These are phyloP conservation scores for Drosophila baimaii DNA, from an alignment of 1,140 invertebrate species.

Conservation along the genomic window DNA sequence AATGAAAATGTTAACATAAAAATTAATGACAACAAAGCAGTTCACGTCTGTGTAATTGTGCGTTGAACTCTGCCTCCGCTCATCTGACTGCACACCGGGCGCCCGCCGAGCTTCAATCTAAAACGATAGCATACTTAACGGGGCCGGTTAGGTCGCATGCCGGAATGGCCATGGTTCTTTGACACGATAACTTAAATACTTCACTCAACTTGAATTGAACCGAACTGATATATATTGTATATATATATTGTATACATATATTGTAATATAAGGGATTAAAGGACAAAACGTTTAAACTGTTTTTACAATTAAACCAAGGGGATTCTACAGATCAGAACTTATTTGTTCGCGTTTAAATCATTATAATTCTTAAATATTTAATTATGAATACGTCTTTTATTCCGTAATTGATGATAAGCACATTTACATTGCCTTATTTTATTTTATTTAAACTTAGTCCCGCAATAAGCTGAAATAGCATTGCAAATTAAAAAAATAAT, in stretches of 20 bases:
- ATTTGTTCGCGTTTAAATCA: too few species aligned
- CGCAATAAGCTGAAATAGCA: too few species aligned
- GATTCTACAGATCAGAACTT: too few species aligned
- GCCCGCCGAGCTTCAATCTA: conserved; percentile 2
- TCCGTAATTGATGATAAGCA: too few species aligned
- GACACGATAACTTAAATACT: conserved; percentile 11
- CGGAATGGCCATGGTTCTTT: background rate
- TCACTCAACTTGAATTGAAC: background rate
- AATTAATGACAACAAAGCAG: conserved; percentile 52
- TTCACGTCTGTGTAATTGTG: conserved; percentile 51
- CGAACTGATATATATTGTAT: background rate
- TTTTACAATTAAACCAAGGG: too few species aligned
- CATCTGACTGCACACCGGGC: conserved; percentile 31
- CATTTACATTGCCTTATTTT: too few species aligned
- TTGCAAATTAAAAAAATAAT: too few species aligned
- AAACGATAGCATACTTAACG: conserved; percentile 58
- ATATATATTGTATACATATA: too few species aligned
- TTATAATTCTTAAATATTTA: too few species aligned
- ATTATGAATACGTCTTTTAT: too few species aligned
- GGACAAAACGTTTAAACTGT: background rate
- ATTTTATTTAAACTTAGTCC: too few species aligned
- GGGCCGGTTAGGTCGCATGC: conserved; percentile 8
- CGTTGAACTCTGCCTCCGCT: conserved; percentile 37
- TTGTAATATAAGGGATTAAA: background rate
- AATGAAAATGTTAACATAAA: conserved; percentile 49